Base-by-base conservation (phyloP, 2,797 vertebrate genomes). In the Microctenopoma steveboyesi region DNA sequence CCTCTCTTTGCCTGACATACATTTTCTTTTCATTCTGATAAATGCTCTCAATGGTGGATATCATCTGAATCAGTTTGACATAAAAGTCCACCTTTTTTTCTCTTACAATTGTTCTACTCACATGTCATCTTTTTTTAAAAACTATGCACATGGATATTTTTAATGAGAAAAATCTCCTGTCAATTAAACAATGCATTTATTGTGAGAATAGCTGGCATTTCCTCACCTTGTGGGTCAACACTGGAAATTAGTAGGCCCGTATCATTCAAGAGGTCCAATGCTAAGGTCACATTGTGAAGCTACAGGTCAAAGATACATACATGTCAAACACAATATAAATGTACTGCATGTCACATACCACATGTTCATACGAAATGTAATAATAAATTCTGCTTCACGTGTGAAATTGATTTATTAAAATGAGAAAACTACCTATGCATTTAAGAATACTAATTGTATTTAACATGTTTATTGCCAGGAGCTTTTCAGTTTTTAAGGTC, bases 241-340 rank as follows among this genome's bases (percentile, higher is more conserved):
- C 81, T 85, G 42, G 88, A 72, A 76, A 90, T 72, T 5, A 94
- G 86, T 50, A 96, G 78, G 15, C 85, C 94, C 40, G 37, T 83
- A 7, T 96, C 94, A 53, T 78, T 84, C 35, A 98, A 92, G 48
- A 98, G 81, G 35, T 96, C 95, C 89, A 99, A 69, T 0, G 96
- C 97, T 83, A 98, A 84, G 3, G 93, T 94, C 51, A 98, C 95
- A 0, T 99, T 99, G 78, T 96, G 95, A 25, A 97, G 80, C 98
- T 99, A 35, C 18, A 78, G n/a, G 50, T 37, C 30, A 65, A 53
- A 82, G n/a, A 79, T 1, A 69, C 4, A 16, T 39, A 58, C 46
- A 56, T 4, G 1, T 42, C 18, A 60, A 27, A 51, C 16, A 68
- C 7, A 66, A 39, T 47, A 25, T 11, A 8, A 42, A 13, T 1